Conservation (phyloP, 2,797 vertebrate genomes). For the Alca torda region DNA sequence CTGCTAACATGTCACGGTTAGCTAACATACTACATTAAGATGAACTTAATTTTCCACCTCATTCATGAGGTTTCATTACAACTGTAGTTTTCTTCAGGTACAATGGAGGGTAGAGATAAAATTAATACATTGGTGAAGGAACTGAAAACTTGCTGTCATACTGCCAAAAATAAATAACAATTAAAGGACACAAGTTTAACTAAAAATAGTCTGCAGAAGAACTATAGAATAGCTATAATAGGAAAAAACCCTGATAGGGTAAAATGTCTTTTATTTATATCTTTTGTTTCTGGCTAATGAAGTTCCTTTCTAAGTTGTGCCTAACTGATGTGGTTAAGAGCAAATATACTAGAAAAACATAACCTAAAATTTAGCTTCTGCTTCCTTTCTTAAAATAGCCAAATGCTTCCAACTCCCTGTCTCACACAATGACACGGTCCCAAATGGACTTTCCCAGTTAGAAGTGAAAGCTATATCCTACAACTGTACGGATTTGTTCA, state of each 20-base stretch:
- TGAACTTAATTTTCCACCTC: background rate
- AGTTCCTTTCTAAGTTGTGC: background rate
- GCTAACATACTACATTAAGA: background rate
- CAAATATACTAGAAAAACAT: background rate
- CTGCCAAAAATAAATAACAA: background rate
- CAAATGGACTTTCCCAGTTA: background rate
- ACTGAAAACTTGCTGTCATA: background rate
- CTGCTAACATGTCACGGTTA: background rate
- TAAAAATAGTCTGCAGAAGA: background rate
- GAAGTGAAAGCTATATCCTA: background rate
- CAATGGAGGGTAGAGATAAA: background rate
- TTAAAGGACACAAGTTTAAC: background rate
- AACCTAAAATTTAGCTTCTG: background rate
- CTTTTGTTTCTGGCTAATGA: background rate
- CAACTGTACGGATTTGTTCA: background rate
- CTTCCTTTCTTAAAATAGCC: background rate
- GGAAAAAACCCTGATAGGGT: accelerated
- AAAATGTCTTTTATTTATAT: background rate
- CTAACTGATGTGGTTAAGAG: background rate
- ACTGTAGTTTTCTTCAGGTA: background rate
- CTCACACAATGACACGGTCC: background rate
- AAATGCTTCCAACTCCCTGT: background rate
- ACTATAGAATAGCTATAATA: background rate
- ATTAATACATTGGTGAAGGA: background rate
- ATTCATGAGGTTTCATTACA: background rate